Base-by-base conservation (phyloP, 2,888 invertebrate species). In the Tetanocera ferruginea region DNA sequence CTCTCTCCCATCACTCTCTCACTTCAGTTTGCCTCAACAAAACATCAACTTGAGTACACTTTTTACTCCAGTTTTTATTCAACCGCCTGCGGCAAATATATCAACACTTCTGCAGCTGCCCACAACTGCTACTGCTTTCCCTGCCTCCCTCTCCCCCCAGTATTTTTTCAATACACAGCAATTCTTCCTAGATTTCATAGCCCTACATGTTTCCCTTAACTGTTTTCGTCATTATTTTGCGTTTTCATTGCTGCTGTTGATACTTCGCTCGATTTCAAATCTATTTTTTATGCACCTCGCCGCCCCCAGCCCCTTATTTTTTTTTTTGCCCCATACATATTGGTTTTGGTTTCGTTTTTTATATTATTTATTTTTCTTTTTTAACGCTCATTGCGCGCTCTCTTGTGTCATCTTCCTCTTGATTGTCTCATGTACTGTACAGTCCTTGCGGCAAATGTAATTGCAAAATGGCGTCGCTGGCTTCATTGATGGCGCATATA, bases 211-310 rank as follows among this genome's bases (percentile, higher is more conserved):
- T 5, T 14, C 2, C 17, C 9, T 9, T n/a, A 5, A 23, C 28
- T 34, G 19, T 17, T 28, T 25, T 31, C 9, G 19, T 25, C 28
- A 17, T 14, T 31, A 17, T 17, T 19, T 66, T n/a, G 17, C 31
- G 34, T 25, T 66, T 9, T 52, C 34, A 31, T 51, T 75, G 75
- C n/a, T 64, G 64, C 6, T 66, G 75, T 75, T 34, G 49, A 2
- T 49, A 28, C 17, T 51, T 14, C 6, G 37, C 55, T 55, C 55
- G 55, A 55, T 55, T 19, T 19, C 55, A 19, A 19, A 19, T 55
- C 55, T 55, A 6, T 55, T 23, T 55, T 19, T 55, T 11, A 23
- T 23, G 23, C 55, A 55, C 55, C 19, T 19, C n/a, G 3, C 23
- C n/a, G 3, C 19, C 6, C 8, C 55, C 55, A 1, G 19, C 9